Percentiles rank a stretch among this genome's conserved stretches.
Evolutionary conservation across 1,140 invertebrate species (phyloP).

Genomic region (Cepaea nemoralis): DNA sequence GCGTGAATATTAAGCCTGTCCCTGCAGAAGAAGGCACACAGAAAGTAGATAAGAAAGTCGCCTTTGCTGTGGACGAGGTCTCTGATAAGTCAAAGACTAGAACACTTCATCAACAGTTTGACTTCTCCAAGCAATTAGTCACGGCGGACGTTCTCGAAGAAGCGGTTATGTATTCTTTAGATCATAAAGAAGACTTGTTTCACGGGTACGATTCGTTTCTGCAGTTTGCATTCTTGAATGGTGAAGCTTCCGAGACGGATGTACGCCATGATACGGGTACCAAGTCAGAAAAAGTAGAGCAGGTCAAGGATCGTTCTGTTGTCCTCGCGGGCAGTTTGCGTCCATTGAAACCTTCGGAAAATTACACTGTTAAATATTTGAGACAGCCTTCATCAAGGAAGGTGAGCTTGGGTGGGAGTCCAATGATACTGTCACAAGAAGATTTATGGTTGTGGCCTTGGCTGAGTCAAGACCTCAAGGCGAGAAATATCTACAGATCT

Average conservation of each 20-base stretch:
- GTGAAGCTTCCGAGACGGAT: background rate
- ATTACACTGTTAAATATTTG: background rate
- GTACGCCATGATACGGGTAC: too few species aligned
- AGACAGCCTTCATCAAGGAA: background rate
- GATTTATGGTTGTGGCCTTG: conserved; percentile 28
- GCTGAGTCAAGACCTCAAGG: background rate
- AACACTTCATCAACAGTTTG: background rate
- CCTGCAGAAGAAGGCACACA: background rate
- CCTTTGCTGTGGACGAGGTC: background rate
- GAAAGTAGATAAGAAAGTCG: background rate
- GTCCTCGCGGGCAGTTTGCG: background rate
- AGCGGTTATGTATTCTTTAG: background rate
- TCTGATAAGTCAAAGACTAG: background rate
- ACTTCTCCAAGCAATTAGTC: background rate
- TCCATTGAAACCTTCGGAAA: background rate
- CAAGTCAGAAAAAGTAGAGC: background rate
- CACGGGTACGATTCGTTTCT: background rate
- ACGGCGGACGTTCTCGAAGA: background rate
- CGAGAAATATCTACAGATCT: background rate
- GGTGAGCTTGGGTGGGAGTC: background rate
- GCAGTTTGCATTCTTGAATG: background rate
- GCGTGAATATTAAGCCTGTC: background rate
- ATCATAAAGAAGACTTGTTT: background rate
- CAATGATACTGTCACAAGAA: background rate
- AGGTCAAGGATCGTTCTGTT: background rate